Percentiles rank a stretch among this genome's conserved stretches.
Evolutionary conservation across 2,888 invertebrate species (phyloP).

Genomic region (Listrodromus nycthemerus): DNA sequence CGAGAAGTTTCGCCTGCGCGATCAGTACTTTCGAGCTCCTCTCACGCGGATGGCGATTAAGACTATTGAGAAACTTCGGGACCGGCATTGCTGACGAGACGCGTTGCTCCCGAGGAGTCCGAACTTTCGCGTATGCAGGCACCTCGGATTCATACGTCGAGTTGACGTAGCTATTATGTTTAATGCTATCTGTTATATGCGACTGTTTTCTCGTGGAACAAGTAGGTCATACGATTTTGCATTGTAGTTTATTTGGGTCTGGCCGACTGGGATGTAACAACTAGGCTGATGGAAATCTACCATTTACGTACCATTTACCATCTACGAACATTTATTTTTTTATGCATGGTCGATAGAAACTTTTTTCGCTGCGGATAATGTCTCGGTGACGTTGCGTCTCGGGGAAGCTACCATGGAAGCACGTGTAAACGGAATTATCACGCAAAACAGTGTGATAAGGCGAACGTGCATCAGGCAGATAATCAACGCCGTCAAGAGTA

Average conservation of each 20-base stretch:
- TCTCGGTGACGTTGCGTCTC: neutral
- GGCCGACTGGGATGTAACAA: neutral
- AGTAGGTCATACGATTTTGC: neutral
- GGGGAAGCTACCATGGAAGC: neutral
- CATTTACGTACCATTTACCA: neutral
- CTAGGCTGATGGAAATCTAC: neutral
- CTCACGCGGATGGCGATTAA: constrained; percentile 54
- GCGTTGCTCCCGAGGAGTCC: constrained; percentile 9
- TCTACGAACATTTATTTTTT: neutral
- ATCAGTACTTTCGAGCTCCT: constrained; percentile 43
- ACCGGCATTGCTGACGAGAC: constrained; percentile 35
- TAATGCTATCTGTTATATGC: neutral
- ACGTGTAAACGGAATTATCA: neutral
- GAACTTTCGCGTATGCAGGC: constrained; percentile 39
- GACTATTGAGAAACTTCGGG: constrained; percentile 63
- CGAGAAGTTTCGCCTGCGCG: constrained; percentile 48
- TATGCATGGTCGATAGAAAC: neutral
- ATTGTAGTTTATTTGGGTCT: neutral
- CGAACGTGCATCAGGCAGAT: constrained; percentile 19
- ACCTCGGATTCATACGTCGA: constrained; percentile 3
- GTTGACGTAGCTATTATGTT: constrained; percentile 9
- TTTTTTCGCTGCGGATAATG: neutral
- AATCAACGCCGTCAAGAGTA: constrained; percentile 1
- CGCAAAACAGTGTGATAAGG: neutral
- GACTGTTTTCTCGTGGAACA: neutral